Percentiles rank a stretch among this genome's conserved stretches.
Conservation (phyloP, 2,888 invertebrate genomes). For the Eristalis tenax region DNA sequence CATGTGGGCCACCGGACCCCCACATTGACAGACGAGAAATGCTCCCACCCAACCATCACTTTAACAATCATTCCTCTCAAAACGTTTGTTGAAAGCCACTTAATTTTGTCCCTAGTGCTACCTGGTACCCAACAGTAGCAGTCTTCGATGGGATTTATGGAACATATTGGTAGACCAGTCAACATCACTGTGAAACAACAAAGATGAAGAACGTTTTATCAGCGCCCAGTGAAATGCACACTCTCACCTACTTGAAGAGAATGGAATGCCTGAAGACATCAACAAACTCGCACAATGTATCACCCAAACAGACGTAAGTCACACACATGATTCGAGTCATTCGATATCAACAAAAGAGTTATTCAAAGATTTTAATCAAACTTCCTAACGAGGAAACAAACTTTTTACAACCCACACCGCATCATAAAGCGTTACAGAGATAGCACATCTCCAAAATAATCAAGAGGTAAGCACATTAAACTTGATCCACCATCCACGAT, state of each 20-base stretch:
- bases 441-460: constrained; percentile 5
- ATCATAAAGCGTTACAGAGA: background rate
- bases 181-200: background rate
- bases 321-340: background rate
- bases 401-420: background rate
- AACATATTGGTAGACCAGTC: background rate
- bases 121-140: background rate
- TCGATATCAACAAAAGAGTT: background rate
- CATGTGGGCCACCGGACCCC: too few species aligned
- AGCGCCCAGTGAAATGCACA: background rate
- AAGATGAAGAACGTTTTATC: background rate
- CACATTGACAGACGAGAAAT: too few species aligned
- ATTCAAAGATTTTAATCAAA: constrained; percentile 1
- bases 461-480: background rate
- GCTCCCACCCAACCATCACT: too few species aligned
- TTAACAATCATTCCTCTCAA: background rate
- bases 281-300: background rate
- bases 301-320: background rate
- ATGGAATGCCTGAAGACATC: background rate
- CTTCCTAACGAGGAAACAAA: constrained; percentile 1
- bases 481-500: background rate
- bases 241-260: background rate
- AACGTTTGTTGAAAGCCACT: background rate
- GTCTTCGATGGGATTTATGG: background rate
- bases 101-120: background rate